phyloP scores from a whole-genome alignment of 2,797 vertebrate species.

The Pyrocephalus nanus region DNA sequence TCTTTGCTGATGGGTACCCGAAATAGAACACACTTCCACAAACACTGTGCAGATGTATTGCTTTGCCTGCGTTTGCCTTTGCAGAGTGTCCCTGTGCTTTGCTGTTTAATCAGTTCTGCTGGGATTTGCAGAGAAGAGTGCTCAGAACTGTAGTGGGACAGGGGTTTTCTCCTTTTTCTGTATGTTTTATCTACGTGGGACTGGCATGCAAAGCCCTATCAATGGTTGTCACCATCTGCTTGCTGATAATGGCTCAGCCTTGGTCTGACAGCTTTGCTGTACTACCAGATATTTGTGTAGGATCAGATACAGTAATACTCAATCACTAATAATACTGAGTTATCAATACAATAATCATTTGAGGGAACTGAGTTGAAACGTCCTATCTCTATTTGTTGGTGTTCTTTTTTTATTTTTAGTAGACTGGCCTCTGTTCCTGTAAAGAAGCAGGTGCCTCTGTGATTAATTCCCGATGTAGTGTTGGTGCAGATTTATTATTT shows the following conservation, averaged over 20 bases:
- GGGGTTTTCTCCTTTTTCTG: rapidly evolving
- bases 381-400: background rate
- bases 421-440: background rate
- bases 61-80: background rate
- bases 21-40: rapidly evolving
- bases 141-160: background rate
- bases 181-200: background rate
- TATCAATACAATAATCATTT: background rate
- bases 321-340: background rate
- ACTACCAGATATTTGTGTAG: background rate
- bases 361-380: background rate
- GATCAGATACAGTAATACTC: background rate
- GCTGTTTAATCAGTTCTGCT: background rate
- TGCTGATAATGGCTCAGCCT: background rate
- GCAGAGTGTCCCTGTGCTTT: background rate
- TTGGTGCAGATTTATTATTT: background rate
- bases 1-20: background rate
- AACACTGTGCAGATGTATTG: background rate
- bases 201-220: background rate
- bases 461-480: background rate
- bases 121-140: background rate
- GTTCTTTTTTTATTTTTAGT: background rate
- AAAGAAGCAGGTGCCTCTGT: background rate
- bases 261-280: background rate
- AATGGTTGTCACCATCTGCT: background rate